Conservation (phyloP, 2,888 invertebrate species). For the Drosophila macrospina region DNA sequence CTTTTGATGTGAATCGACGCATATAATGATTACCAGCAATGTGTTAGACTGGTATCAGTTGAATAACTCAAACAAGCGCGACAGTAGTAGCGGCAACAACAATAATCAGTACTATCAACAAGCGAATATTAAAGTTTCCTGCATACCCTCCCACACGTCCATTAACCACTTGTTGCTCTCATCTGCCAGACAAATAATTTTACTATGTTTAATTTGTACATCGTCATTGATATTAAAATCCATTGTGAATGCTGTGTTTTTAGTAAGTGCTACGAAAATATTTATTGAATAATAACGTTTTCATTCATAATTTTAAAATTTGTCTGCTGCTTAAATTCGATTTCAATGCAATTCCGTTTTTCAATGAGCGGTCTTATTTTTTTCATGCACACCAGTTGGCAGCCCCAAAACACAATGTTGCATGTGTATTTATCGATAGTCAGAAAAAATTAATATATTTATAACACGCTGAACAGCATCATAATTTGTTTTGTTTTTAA, state of each 20-base stretch:
- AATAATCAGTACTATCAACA: constrained; percentile 41
- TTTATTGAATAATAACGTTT: background rate
- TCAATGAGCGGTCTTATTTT: constrained; percentile 10
- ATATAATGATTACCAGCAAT: constrained; percentile 30
- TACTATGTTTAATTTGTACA: background rate
- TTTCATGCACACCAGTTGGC: constrained; percentile 7
- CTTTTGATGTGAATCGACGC: constrained; percentile 32
- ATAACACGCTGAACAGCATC: background rate
- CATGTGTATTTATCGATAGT: background rate
- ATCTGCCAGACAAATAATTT: background rate
- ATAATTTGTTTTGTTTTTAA: background rate
- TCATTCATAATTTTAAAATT: background rate
- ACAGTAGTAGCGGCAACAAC: constrained; percentile 25
- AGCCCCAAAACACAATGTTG: background rate
- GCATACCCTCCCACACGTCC: background rate
- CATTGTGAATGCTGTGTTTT: background rate
- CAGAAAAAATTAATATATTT: background rate
- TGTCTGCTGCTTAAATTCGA: background rate
- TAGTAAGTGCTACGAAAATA: background rate
- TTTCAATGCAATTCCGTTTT: background rate
- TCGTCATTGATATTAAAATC: background rate
- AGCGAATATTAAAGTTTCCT: constrained; percentile 12
- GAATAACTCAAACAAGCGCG: constrained; percentile 50
- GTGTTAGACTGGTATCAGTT: constrained; percentile 39
- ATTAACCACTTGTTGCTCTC: constrained; percentile 18